Evolutionary conservation across 1,140 invertebrate species (phyloP).

Genomic region (Magallana gigas): DNA sequence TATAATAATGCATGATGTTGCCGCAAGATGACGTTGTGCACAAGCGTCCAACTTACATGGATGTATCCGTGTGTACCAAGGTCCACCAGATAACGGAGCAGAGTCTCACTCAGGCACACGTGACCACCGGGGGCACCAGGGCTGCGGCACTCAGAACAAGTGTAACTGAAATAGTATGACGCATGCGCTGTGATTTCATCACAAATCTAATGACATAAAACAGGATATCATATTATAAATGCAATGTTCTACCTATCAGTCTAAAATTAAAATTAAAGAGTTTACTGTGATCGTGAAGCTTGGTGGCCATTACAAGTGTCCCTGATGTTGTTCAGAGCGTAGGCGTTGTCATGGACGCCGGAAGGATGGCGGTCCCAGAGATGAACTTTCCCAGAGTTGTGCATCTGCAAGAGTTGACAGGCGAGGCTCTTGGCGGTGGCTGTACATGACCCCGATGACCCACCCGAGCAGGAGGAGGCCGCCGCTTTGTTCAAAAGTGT

Average conservation of each 20-base stretch:
- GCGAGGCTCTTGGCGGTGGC: constrained; percentile 60
- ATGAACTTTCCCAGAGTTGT: constrained; percentile 58
- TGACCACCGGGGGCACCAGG: constrained; percentile 64
- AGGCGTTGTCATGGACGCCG: constrained; percentile 68
- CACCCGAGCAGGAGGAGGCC: constrained; percentile 48
- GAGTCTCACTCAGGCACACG: constrained; percentile 59
- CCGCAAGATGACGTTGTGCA: background rate
- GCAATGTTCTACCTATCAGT: no score
- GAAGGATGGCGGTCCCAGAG: constrained; percentile 67
- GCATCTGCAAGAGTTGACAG: constrained; percentile 62
- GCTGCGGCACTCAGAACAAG: constrained; percentile 57
- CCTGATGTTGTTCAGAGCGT: constrained; percentile 67
- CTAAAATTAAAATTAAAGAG: background rate
- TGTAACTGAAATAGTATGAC: constrained; percentile 56
- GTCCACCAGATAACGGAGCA: constrained; percentile 60
- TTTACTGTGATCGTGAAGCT: constrained; percentile 66
- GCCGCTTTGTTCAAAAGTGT: constrained; percentile 47
- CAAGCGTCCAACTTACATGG: constrained; percentile 53
- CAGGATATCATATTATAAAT: no score
- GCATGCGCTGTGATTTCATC: no score
- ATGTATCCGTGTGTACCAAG: constrained; percentile 56
- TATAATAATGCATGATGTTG: background rate
- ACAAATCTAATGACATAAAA: no score
- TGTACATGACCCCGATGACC: constrained; percentile 47
- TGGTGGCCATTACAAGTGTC: constrained; percentile 66